Conservation (phyloP, 1,140 invertebrate genomes). For the Rhopalosiphum maidis region DNA sequence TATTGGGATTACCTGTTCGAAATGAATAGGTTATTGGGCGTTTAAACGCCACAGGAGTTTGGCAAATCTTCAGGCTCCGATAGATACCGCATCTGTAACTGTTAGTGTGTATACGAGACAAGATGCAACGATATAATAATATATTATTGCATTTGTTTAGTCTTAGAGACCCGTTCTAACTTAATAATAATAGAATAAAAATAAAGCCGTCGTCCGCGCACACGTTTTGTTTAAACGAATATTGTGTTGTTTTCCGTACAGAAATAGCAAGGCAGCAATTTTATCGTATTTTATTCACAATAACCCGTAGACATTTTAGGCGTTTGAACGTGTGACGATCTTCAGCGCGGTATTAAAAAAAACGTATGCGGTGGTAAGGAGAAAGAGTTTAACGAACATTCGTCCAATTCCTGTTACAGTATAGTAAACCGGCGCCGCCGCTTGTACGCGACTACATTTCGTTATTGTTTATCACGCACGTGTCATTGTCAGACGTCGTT, state of each 20-base stretch:
- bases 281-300: background rate
- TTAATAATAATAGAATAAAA: no score
- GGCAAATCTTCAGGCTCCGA: background rate
- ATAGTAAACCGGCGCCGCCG: no score
- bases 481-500: no score
- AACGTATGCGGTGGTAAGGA: no score
- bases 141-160: background rate
- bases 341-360: no score
- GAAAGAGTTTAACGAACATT: no score
- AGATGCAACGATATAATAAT: background rate
- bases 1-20: conserved; percentile 9
- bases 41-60: background rate
- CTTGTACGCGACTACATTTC: no score
- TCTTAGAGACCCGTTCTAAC: background rate
- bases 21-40: conserved; percentile 16
- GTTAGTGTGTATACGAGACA: background rate
- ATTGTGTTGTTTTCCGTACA: background rate
- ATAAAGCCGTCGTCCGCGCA: no score
- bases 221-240: background rate
- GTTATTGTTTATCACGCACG: no score
- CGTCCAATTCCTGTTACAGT: no score
- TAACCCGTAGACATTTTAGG: background rate
- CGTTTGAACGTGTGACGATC: no score
- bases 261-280: background rate
- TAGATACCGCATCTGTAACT: background rate